Percentiles rank a stretch among this genome's conserved stretches.
phyloP scores from a whole-genome alignment of 2,888 invertebrate species.

The Fabriciana adippe region DNA sequence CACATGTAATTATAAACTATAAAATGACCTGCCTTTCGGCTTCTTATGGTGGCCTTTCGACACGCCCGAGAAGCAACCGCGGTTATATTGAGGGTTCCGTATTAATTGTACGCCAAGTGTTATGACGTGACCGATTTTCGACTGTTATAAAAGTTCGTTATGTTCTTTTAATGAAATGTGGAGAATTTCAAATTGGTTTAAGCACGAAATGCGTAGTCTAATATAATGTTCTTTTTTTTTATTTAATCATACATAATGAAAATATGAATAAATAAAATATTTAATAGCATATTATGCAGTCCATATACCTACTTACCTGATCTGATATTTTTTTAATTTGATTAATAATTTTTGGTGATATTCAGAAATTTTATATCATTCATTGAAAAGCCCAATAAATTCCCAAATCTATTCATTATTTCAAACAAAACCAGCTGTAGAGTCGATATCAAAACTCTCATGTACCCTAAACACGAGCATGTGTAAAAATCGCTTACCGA shows the following conservation, averaged over 20 bases:
- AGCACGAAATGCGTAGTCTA: background rate
- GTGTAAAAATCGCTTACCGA: slow-evolving; percentile 39
- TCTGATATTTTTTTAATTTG: too few species aligned
- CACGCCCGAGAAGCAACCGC: slow-evolving; percentile 51
- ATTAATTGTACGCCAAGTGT: slow-evolving; percentile 31
- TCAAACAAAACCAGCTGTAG: background rate
- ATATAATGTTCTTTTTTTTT: too few species aligned
- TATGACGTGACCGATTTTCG: slow-evolving; percentile 19
- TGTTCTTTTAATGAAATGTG: slow-evolving; percentile 14
- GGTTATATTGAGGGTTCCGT: slow-evolving; percentile 56
- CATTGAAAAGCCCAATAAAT: background rate
- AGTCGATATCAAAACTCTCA: background rate
- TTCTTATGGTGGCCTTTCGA: slow-evolving; percentile 77
- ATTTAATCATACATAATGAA: too few species aligned
- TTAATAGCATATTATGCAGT: too few species aligned
- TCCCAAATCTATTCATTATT: background rate
- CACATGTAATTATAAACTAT: slow-evolving; percentile 79
- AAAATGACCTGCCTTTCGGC: slow-evolving; percentile 76
- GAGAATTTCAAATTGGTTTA: slow-evolving; percentile 6
- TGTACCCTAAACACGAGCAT: slow-evolving; percentile 28
- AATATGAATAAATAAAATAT: too few species aligned
- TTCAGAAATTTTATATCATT: too few species aligned
- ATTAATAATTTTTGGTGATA: too few species aligned
- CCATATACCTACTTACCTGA: too few species aligned
- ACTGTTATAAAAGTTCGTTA: slow-evolving; percentile 26